Base-by-base conservation (phyloP, 2,888 invertebrate species). In the Drosophila nr. medialis region DNA sequence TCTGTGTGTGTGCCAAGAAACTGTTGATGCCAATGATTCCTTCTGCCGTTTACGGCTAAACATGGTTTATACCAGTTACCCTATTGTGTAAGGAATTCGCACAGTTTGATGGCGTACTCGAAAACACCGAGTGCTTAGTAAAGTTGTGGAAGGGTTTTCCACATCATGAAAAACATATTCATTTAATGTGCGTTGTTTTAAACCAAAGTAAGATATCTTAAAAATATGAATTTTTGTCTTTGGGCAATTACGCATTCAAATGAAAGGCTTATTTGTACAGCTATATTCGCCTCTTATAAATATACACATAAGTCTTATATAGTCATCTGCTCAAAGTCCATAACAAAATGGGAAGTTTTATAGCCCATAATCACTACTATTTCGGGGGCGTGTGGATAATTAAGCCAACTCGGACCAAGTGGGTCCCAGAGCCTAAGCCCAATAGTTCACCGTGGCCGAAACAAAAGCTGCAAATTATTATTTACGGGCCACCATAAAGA, bases 401-500 rank as follows among this genome's bases (percentile, higher is more conserved):
- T 74, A 62, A 53, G 62, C 30, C 45, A 53, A 40, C 38, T 56
- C 34, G 8, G 34, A 30, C 4, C 4, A 62, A 29, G 64, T 13
- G 11, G 38, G 21, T 0, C 30, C 36, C 21, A 8, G 2, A 18
- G 18, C 4, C 30, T 56, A 48, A 71, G 24, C 40, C 45, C 56
- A 30, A 24, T 32, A 40, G 48, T 64, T 73, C 50, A 48, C 40
- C 72, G 68, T 67, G 54, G 68, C 63, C 61, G 45, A 32, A 75
- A 59, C 66, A 71, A 71, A 63, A 58, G 80, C 75, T 72, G 75
- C 70, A 83, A 84, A 86, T 86, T 80, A 89, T 77, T 72, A 69
- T 89, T 86, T 86, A 89, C 68, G 61, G 65, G 34, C 53, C 55
- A 48, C 42, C 69, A 85, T 85, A 89, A 81, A 85, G 89, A 85